Conservation (phyloP, 2,113 vertebrate genomes). For the Ceyx melanurus region DNA sequence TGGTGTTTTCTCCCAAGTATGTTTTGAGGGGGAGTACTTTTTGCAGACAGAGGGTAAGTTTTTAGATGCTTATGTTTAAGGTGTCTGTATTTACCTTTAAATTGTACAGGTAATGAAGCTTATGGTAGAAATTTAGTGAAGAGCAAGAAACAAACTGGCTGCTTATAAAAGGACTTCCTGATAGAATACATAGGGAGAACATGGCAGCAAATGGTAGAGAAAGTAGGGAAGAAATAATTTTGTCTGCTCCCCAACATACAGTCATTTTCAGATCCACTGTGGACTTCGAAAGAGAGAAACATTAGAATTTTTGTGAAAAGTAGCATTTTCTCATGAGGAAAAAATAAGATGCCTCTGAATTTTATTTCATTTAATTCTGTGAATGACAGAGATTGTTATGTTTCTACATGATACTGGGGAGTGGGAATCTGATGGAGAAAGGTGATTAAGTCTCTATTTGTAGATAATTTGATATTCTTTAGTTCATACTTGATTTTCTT, state of each 20-base stretch:
- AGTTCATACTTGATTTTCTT: neutral
- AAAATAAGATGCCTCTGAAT: neutral
- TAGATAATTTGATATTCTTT: neutral
- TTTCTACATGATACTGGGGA: neutral
- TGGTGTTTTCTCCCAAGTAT: neutral
- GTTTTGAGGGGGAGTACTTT: neutral
- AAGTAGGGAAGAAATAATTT: fast-evolving
- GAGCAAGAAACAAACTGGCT: neutral
- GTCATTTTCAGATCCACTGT: neutral
- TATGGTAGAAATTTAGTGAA: neutral
- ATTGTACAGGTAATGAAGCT: neutral
- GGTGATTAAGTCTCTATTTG: neutral
- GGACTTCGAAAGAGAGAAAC: neutral
- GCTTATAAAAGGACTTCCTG: neutral
- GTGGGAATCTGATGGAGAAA: neutral
- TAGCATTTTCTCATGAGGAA: neutral
- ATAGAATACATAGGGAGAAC: neutral
- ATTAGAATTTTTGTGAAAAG: neutral
- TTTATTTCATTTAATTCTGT: neutral
- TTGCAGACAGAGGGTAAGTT: neutral
- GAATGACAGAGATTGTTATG: neutral
- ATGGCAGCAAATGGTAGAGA: neutral
- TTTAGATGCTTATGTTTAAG: neutral
- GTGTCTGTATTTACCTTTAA: neutral
- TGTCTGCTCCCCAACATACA: neutral